phyloP scores from a whole-genome alignment of 2,113 vertebrate genomes.

The Noturus placidus region DNA sequence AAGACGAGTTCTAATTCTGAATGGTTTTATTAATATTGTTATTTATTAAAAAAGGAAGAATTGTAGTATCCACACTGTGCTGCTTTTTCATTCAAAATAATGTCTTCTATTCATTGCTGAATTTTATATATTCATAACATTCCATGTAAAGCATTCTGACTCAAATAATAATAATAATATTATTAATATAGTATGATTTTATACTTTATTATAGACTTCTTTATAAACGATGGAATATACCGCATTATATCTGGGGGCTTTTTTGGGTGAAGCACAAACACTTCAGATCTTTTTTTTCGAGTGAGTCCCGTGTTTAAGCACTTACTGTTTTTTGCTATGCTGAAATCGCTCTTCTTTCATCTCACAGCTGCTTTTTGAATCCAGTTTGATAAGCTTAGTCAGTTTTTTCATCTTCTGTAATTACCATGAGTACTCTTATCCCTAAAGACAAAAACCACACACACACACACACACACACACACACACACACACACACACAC shows the following conservation, averaged over 20 bases:
- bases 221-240: not conserved
- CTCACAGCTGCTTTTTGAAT: slow-evolving; percentile 45
- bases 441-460: slow-evolving; percentile 37
- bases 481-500: slow-evolving; percentile 15
- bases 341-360: slow-evolving; percentile 50
- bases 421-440: slow-evolving; percentile 43
- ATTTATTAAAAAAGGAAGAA: not conserved
- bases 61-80: too few species aligned
- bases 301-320: not conserved
- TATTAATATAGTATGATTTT: not conserved
- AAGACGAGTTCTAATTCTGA: not conserved
- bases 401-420: slow-evolving; percentile 47
- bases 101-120: not conserved
- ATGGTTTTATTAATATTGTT: not conserved
- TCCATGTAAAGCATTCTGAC: not conserved
- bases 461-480: not conserved
- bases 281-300: not conserved
- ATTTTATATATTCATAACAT: too few species aligned
- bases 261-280: slow-evolving; percentile 20
- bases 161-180: not conserved
- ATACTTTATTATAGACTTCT: not conserved
- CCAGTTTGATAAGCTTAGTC: slow-evolving; percentile 53
- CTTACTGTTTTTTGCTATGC: slow-evolving; percentile 44
- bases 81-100: too few species aligned
- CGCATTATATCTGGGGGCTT: not conserved